Base-by-base conservation (phyloP, 2,797 vertebrate genomes). In the Oreochromis mossambicus region DNA sequence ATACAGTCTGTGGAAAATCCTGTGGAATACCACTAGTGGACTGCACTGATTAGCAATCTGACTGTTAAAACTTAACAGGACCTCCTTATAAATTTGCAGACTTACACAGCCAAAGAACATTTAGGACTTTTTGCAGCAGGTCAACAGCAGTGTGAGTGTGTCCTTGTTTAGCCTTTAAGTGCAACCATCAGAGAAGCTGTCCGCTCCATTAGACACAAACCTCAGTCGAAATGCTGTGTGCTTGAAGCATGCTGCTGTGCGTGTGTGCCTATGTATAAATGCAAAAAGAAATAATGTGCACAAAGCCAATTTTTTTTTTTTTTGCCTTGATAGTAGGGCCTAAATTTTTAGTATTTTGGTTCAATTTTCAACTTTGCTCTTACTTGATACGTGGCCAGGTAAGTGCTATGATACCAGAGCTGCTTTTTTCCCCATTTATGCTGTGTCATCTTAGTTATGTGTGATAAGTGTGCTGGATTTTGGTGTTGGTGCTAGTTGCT, bases 121-220 rank as follows among this genome's bases (percentile, higher is more conserved):
- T 80, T 5, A 34, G 7, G 79, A 68, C 5, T 48, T 54, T 26
- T 9, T 50, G 48, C 13, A 29, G 61, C 8, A 32, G 17, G 12
- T 36, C 41, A 78, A 4, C 26, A 66, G 43, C 19, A 29, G 24
- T 46, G 41, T 7, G 56, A 1, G 29, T 76, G 54, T 88, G 90
- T 92, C 90, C 86, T 87, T 36, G 80, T 78, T 87, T 89, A 81
- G 76, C 88, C 88, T 90, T 89, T 70, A 78, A 85, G 76, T 70
- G 11, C 54, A 81, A 73, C 41, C 24, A 73, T 89, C 48, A 83
- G 81, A 88, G 85, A 83, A 78, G 82, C 9, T 84, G 79, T 55
- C 78, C 46, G 75, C 83, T 80, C 91, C 91, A 92, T 94, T 92
- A 94, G 86, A 87, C 89, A 84, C 80, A 83, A 87, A 86, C 78